Evolutionary conservation across 1,140 invertebrate species (phyloP).

Genomic region (Chironomus striatipennis): DNA sequence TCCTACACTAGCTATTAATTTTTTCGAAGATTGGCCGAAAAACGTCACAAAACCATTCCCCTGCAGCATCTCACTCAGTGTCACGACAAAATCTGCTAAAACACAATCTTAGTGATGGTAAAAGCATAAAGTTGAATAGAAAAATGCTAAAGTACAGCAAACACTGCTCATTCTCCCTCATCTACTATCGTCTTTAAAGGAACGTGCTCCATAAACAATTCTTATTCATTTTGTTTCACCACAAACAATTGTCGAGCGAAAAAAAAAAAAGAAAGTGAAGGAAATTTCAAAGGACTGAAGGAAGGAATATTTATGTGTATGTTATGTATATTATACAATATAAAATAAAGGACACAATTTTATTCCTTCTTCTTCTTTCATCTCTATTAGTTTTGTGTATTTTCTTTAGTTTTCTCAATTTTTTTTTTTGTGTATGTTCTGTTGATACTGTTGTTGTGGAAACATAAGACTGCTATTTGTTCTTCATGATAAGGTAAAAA

Average conservation of each 20-base stretch:
- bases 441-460: neutral
- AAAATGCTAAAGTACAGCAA: neutral
- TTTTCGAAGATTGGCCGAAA: too few species aligned
- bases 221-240: neutral
- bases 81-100: neutral
- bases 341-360: neutral
- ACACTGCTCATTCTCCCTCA: neutral
- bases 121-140: neutral
- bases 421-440: neutral
- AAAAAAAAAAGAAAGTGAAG: neutral
- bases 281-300: neutral
- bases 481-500: neutral
- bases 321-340: neutral
- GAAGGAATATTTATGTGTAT: too few species aligned
- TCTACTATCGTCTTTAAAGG: neutral
- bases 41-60: too few species aligned
- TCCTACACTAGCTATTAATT: too few species aligned
- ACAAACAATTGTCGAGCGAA: neutral
- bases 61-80: neutral
- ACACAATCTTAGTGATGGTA: too few species aligned
- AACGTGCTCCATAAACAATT: slow-evolving; percentile 1
- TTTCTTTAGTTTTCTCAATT: neutral
- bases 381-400: neutral
- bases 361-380: neutral
- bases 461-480: neutral